Conservation (phyloP, 2,888 invertebrate genomes). For the Malthinus flaveolus region DNA sequence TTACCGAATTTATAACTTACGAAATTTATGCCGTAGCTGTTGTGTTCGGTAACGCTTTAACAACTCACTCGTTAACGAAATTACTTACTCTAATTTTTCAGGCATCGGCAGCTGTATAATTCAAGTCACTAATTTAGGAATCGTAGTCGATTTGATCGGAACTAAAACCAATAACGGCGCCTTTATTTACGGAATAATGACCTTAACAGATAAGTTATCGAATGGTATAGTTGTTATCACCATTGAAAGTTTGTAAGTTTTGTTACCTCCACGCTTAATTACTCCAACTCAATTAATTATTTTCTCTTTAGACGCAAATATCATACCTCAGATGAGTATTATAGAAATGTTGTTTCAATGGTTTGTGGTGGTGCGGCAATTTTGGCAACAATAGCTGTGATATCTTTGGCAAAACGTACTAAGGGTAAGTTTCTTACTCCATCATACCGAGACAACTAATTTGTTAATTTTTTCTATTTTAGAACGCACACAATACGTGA, state of each 20-base stretch:
- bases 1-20: not conserved
- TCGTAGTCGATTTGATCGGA: slow-evolving; percentile 90
- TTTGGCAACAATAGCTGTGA: slow-evolving; percentile 55
- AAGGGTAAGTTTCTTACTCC: not conserved
- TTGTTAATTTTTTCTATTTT: too few species aligned
- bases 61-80: not conserved
- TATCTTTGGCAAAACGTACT: slow-evolving; percentile 33
- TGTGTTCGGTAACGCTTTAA: not conserved
- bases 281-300: too few species aligned
- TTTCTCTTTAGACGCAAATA: not conserved
- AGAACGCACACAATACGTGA: too few species aligned
- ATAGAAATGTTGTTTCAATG: slow-evolving; percentile 4
- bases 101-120: slow-evolving; percentile 82
- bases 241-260: slow-evolving; percentile 75
- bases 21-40: slow-evolving; percentile 10
- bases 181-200: slow-evolving; percentile 91
- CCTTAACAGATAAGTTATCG: slow-evolving; percentile 86
- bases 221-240: slow-evolving; percentile 85
- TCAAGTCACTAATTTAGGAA: slow-evolving; percentile 81
- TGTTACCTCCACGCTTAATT: not conserved
- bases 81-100: slow-evolving; percentile 42
- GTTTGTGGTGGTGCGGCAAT: slow-evolving; percentile 42
- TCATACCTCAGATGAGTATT: slow-evolving; percentile 5
- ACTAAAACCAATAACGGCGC: slow-evolving; percentile 81
- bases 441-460: too few species aligned